Percentiles rank a stretch among this genome's conserved stretches.
Conservation (phyloP, 2,113 vertebrate genomes). For the Istiophorus platypterus region DNA sequence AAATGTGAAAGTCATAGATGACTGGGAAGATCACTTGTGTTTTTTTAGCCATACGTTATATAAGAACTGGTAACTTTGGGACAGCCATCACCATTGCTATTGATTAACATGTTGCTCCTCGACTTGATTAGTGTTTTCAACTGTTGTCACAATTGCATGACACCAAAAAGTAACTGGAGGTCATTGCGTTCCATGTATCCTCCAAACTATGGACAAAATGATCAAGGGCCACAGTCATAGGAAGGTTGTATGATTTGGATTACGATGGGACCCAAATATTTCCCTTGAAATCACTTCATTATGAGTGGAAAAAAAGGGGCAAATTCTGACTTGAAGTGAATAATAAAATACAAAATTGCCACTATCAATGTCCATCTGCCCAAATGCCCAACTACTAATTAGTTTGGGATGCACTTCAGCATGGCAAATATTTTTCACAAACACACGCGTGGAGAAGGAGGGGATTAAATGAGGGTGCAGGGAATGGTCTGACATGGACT, state of each 20-base stretch:
- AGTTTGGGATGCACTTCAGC: conserved; percentile 42
- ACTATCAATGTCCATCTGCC: conserved; percentile 23
- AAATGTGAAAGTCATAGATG: not conserved
- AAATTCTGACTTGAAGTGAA: conserved; percentile 20
- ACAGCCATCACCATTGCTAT: not conserved
- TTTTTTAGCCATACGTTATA: not conserved
- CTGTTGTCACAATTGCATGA: not conserved
- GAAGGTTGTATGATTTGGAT: conserved; percentile 7
- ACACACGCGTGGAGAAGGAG: conserved; percentile 1
- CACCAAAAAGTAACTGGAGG: not conserved
- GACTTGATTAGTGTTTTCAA: not conserved
- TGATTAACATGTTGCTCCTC: not conserved
- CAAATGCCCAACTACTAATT: conserved; percentile 41
- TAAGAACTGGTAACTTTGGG: not conserved
- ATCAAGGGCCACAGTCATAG: not conserved
- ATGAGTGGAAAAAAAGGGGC: not conserved
- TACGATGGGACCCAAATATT: not conserved
- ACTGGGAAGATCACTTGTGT: not conserved
- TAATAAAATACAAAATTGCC: conserved; percentile 12
- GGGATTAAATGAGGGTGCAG: conserved; percentile 13
- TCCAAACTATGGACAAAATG: not conserved
- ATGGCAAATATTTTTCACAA: conserved; percentile 42
- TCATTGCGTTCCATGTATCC: not conserved
- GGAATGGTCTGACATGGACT: conserved; percentile 9
- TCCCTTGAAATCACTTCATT: conserved; percentile 24